Evolutionary conservation across 2,888 invertebrate genomes (phyloP).

Genomic region (Acleris laterana): DNA sequence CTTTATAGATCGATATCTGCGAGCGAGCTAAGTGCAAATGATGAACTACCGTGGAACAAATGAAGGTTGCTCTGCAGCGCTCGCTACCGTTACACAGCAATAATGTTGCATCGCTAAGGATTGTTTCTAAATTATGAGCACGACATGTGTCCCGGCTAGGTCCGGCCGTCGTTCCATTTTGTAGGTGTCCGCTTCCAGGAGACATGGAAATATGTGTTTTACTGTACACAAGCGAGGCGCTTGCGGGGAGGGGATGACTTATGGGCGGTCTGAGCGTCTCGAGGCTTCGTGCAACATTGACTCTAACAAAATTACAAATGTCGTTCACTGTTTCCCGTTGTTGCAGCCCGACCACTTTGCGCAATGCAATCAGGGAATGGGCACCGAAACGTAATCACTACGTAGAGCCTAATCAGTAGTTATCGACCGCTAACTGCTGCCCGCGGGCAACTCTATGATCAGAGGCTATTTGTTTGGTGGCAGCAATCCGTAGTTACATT

Average conservation of each 20-base stretch:
- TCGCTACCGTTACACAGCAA: background rate
- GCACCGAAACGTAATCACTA: conserved; percentile 20
- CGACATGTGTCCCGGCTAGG: conserved; percentile 12
- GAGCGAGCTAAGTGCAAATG: conserved; percentile 10
- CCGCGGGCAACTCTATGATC: conserved; percentile 13
- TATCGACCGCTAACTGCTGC: conserved; percentile 17
- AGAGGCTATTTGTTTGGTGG: conserved; percentile 15
- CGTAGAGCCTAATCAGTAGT: conserved; percentile 22
- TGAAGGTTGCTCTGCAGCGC: background rate
- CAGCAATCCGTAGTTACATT: background rate
- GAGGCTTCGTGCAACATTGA: conserved; percentile 27
- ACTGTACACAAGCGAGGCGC: conserved; percentile 15
- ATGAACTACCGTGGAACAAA: conserved; percentile 14
- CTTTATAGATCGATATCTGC: conserved; percentile 25
- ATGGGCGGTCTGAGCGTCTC: conserved; percentile 21
- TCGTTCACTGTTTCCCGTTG: conserved; percentile 23
- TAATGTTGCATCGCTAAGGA: conserved; percentile 1
- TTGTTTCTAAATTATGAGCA: conserved; percentile 21
- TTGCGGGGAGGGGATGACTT: conserved; percentile 25
- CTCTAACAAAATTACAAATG: conserved; percentile 29
- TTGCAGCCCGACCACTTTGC: conserved; percentile 17
- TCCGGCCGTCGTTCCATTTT: conserved; percentile 28
- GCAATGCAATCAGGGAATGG: conserved; percentile 20
- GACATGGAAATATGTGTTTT: conserved; percentile 36
- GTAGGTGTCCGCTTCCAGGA: conserved; percentile 30